phyloP scores from a whole-genome alignment of 2,113 vertebrate genomes.

The Todiramphus chloris region DNA sequence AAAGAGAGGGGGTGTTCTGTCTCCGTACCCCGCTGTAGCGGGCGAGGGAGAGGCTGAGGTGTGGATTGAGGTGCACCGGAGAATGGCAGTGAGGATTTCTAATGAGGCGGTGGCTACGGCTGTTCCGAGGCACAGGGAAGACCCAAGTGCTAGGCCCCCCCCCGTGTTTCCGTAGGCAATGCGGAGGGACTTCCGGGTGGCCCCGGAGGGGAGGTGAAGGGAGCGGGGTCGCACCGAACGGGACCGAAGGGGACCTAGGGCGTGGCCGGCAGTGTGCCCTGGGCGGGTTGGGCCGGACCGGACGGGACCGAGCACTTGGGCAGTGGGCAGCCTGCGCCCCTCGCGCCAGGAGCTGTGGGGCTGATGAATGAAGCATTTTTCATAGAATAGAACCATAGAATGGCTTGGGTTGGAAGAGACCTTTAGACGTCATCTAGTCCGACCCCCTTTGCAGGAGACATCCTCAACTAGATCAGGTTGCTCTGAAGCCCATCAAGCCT shows the following conservation, averaged over 20 bases:
- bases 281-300: fast-evolving
- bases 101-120: fast-evolving
- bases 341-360: background rate
- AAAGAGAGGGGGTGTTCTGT: fast-evolving
- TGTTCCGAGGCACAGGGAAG: fast-evolving
- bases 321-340: background rate
- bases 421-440: too few relatives aligned
- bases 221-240: fast-evolving
- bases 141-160: fast-evolving
- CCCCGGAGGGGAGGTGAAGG: fast-evolving
- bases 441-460: too few relatives aligned
- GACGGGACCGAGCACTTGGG: background rate
- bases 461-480: too few relatives aligned
- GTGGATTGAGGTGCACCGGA: fast-evolving
- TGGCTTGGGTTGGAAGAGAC: too few relatives aligned
- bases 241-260: background rate
- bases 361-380: too few relatives aligned
- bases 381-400: too few relatives aligned
- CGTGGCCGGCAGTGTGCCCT: background rate
- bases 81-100: fast-evolving
- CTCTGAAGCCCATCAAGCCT: too few relatives aligned
- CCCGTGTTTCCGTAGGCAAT: fast-evolving
- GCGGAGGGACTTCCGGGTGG: fast-evolving
- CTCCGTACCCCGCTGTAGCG: fast-evolving
- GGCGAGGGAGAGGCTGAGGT: background rate